phyloP scores from a whole-genome alignment of 2,797 vertebrate species.

The Harpagifer antarcticus region DNA sequence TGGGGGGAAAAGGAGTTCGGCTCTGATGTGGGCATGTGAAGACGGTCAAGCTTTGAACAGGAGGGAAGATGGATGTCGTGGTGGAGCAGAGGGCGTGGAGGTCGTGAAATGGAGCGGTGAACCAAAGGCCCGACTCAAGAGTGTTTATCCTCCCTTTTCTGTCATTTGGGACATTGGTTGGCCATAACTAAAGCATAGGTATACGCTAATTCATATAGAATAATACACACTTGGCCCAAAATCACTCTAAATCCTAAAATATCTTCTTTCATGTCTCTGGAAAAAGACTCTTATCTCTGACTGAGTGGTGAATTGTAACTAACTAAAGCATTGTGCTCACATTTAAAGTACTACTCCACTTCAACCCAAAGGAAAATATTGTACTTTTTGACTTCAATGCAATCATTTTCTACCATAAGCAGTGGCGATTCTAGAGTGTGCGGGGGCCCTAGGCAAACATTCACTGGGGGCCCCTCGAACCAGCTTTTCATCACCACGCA shows the following conservation, averaged over 20 bases:
- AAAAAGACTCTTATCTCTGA: constrained; percentile 13
- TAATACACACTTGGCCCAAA: constrained; percentile 36
- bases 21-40: constrained; percentile 52
- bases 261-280: constrained; percentile 2
- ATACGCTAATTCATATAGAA: constrained; percentile 32
- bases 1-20: neutral
- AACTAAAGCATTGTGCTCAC: too few species aligned
- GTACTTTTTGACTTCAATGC: too few species aligned
- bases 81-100: constrained; percentile 49
- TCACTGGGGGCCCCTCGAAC: too few species aligned
- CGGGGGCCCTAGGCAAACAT: too few species aligned
- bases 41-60: constrained; percentile 56
- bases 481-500: too few species aligned
- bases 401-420: too few species aligned
- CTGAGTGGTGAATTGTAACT: neutral
- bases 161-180: constrained; percentile 47
- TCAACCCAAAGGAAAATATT: too few species aligned
- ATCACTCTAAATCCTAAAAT: constrained; percentile 36
- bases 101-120: constrained; percentile 44
- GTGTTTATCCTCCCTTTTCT: constrained; percentile 58
- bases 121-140: constrained; percentile 53
- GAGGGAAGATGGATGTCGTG: constrained; percentile 52
- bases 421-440: too few species aligned
- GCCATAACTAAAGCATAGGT: constrained; percentile 48
- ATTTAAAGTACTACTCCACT: too few species aligned